phyloP scores from a whole-genome alignment of 2,797 vertebrate species.

The Anableps anableps region DNA sequence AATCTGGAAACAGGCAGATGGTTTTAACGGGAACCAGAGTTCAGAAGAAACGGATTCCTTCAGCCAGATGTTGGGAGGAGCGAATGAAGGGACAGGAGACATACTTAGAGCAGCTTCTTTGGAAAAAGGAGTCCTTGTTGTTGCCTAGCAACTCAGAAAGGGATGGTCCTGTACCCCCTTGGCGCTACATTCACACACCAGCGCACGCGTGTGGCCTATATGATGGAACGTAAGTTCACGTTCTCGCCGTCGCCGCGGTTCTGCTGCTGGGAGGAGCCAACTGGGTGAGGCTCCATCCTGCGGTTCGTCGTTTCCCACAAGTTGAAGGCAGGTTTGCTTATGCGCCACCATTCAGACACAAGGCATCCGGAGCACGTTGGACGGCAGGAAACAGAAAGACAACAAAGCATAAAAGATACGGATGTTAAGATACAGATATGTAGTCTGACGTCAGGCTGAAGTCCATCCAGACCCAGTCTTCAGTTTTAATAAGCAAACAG shows the following conservation, averaged over 20 bases:
- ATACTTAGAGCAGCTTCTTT: constrained; percentile 4
- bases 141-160: constrained; percentile 68
- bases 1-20: not conserved
- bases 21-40: not conserved
- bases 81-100: not conserved
- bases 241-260: not conserved
- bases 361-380: not conserved
- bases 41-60: not conserved
- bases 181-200: constrained; percentile 20
- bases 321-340: not conserved
- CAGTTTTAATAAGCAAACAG: not conserved
- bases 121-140: constrained; percentile 44
- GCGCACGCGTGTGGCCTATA: constrained; percentile 26
- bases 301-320: not conserved
- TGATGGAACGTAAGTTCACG: constrained; percentile 26
- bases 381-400: not conserved
- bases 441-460: not conserved
- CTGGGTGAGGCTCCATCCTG: not conserved
- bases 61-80: constrained; percentile 6
- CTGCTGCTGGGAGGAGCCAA: not conserved
- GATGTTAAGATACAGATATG: not conserved
- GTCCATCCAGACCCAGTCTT: not conserved
- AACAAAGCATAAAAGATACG: not conserved
- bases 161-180: constrained; percentile 41
- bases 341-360: not conserved